These are phyloP conservation scores for Smittia sp. DNA, from an alignment of 2,888 invertebrate species.

Conservation along the genomic window DNA sequence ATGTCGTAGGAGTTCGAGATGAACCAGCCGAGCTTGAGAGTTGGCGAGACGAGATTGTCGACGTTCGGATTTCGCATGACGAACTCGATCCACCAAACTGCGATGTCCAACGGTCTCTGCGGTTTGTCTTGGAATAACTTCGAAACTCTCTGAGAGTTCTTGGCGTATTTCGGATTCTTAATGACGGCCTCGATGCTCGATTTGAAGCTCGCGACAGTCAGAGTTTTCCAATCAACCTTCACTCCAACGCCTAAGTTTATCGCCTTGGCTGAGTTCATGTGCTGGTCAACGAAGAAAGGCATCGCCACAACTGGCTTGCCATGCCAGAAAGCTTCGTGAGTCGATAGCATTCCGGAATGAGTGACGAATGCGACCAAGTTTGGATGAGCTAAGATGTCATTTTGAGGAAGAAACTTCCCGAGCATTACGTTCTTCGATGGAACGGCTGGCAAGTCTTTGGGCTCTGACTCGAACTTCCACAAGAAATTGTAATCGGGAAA, in stretches of 20 bases:
- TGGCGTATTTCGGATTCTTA: slow-evolving; percentile 43
- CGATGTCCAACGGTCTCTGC: not conserved
- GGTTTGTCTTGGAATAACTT: slow-evolving; percentile 44
- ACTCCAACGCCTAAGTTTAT: slow-evolving; percentile 1
- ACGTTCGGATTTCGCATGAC: slow-evolving; percentile 16
- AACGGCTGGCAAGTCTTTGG: slow-evolving; percentile 43
- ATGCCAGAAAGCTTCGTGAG: slow-evolving; percentile 41
- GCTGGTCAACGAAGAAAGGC: slow-evolving; percentile 42
- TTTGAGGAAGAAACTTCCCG: slow-evolving; percentile 56
- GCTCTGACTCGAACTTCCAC: slow-evolving; percentile 43
- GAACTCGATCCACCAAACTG: slow-evolving; percentile 34
- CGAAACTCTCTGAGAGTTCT: slow-evolving; percentile 45
- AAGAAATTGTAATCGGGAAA: slow-evolving; percentile 40
- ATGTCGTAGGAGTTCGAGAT: not conserved
- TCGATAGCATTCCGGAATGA: slow-evolving; percentile 38
- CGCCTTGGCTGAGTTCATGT: slow-evolving; percentile 6
- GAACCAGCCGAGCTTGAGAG: not conserved
- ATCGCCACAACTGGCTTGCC: slow-evolving; percentile 41
- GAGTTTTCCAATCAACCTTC: not conserved
- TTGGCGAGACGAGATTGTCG: not conserved
- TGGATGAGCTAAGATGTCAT: slow-evolving; percentile 49
- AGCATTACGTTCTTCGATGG: slow-evolving; percentile 53
- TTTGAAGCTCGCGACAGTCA: not conserved
- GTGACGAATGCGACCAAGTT: slow-evolving; percentile 40
- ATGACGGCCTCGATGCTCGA: not conserved